Percentiles rank a stretch among this genome's conserved stretches.
phyloP scores from a whole-genome alignment of 2,113 vertebrate genomes.

The Orycteropus afer region DNA sequence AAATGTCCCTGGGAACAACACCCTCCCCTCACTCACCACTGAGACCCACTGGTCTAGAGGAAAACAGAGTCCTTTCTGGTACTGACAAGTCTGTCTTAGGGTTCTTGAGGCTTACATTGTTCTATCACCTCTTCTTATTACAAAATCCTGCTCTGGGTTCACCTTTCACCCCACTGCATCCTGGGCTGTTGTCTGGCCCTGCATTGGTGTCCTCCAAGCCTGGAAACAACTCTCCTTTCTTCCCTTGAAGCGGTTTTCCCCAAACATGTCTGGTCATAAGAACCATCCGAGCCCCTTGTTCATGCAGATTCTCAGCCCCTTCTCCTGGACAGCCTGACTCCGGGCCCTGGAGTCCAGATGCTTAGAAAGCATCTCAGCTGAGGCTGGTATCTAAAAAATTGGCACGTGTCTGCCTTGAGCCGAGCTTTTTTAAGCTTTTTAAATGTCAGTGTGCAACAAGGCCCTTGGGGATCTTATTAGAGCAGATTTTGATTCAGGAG shows the following conservation, averaged over 20 bases:
- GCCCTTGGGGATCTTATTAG: not conserved
- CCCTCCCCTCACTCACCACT: not conserved
- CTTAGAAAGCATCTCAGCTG: no score
- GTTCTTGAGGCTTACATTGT: not conserved
- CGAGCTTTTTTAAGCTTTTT: fast-evolving
- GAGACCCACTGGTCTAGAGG: not conserved
- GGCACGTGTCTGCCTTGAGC: not conserved
- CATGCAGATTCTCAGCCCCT: not conserved
- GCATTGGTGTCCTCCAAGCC: not conserved
- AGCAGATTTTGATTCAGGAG: not conserved
- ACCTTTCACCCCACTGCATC: not conserved
- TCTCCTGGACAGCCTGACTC: not conserved
- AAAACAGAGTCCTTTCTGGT: not conserved
- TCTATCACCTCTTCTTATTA: not conserved
- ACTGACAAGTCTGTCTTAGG: not conserved
- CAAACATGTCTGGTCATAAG: not conserved
- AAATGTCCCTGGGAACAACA: no score
- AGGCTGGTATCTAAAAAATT: not conserved
- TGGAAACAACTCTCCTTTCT: not conserved
- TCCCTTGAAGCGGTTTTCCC: not conserved
- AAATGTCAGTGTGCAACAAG: fast-evolving
- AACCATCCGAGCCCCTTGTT: not conserved
- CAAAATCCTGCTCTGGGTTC: not conserved
- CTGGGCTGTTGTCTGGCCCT: not conserved
- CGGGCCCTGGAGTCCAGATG: not conserved